A percentile compares a stretch with the other conserved stretches of the same genome.
phyloP scores from a whole-genome alignment of 2,113 vertebrate genomes.

The Mesocricetus auratus region DNA sequence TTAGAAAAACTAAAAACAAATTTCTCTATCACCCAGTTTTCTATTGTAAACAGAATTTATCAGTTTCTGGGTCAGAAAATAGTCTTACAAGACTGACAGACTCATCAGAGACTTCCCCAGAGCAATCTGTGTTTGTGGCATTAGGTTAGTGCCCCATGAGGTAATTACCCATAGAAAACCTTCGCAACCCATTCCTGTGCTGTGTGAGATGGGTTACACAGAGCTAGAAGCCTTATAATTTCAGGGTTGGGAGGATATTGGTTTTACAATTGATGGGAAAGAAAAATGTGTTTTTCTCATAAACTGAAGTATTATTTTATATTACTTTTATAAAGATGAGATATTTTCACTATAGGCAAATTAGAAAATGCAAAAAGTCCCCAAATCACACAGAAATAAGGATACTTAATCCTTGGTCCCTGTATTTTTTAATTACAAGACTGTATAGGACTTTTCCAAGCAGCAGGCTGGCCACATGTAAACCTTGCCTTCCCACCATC shows the following conservation, averaged over 20 bases:
- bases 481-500: not conserved
- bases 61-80: not conserved
- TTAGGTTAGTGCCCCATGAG: rapidly evolving
- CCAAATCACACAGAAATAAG: not conserved
- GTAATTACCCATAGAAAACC: not conserved
- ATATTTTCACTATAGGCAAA: not conserved
- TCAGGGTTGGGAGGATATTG: not conserved
- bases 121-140: no score
- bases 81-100: not conserved
- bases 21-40: not conserved
- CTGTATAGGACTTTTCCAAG: not conserved
- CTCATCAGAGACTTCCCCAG: not conserved
- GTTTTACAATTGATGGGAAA: not conserved
- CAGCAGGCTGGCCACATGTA: not conserved
- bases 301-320: not conserved
- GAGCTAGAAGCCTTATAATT: no score
- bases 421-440: not conserved
- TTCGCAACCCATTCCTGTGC: not conserved
- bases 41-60: not conserved
- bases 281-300: not conserved
- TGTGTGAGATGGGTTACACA: no score
- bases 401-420: not conserved
- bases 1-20: conserved; percentile 11
- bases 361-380: not conserved
- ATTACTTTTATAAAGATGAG: not conserved